Evolutionary conservation across 2,888 invertebrate genomes (phyloP).

Genomic region (Nomada fucata): DNA sequence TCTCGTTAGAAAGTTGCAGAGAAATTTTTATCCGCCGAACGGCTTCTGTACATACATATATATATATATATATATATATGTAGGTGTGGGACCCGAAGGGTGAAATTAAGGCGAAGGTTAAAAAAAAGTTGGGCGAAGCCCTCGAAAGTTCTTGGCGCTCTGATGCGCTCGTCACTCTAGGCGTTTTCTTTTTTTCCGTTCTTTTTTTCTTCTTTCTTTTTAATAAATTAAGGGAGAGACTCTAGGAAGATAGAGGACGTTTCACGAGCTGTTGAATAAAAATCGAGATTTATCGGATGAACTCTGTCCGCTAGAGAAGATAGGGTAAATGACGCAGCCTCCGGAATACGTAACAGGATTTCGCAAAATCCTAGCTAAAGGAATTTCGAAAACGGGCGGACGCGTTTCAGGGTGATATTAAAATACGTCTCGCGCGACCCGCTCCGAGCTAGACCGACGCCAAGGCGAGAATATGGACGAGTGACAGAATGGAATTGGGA

Average conservation of each 20-base stretch:
- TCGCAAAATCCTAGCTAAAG: slow-evolving; percentile 4
- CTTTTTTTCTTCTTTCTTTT: neutral
- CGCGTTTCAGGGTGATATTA: slow-evolving; percentile 32
- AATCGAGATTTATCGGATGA: slow-evolving; percentile 53
- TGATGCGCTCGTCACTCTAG: neutral
- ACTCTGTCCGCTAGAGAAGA: slow-evolving; percentile 11
- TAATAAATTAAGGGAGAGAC: slow-evolving; percentile 40
- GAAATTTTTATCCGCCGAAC: slow-evolving; percentile 16
- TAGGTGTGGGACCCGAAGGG: neutral
- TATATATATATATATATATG: neutral
- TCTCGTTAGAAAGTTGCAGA: slow-evolving; percentile 33
- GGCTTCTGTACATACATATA: neutral
- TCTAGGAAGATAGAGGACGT: slow-evolving; percentile 36
- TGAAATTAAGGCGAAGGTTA: slow-evolving; percentile 46
- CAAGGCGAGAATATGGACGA: neutral
- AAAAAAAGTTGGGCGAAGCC: slow-evolving; percentile 34
- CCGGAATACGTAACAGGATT: slow-evolving; percentile 30
- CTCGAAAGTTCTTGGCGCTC: slow-evolving; percentile 23
- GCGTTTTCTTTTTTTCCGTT: neutral
- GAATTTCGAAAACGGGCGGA: slow-evolving; percentile 22
- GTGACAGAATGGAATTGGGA: neutral
- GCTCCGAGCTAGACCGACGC: too few species aligned
- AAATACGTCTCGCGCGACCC: slow-evolving; percentile 24
- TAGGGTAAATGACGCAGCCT: slow-evolving; percentile 1
- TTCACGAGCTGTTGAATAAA: slow-evolving; percentile 45